These are phyloP conservation scores for Drosophila erecta DNA, from an alignment of 1,140 invertebrate genomes.

Conservation along the genomic window DNA sequence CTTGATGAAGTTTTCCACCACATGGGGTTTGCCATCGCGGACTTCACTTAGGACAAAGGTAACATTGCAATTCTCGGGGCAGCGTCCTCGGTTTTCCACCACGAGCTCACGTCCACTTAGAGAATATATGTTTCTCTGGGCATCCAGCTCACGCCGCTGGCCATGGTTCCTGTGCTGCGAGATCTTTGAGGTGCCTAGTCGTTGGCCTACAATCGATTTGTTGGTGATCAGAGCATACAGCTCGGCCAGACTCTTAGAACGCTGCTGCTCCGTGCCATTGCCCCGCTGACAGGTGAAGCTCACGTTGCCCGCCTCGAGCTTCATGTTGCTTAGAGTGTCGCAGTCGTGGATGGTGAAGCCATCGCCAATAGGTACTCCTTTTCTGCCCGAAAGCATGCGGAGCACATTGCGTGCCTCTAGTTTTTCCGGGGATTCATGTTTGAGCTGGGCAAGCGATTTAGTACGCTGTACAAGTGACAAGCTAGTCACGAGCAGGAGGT, in stretches of 20 bases:
- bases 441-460: conserved; percentile 52
- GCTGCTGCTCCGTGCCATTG: conserved; percentile 75
- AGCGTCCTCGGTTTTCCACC: conserved; percentile 88
- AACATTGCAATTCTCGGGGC: conserved; percentile 88
- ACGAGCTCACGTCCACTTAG: conserved; percentile 87
- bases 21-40: conserved; percentile 85
- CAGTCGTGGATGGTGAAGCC: conserved; percentile 86
- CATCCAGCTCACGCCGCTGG: conserved; percentile 85
- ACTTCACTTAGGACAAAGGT: conserved; percentile 87
- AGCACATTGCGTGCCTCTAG: conserved; percentile 86
- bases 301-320: conserved; percentile 76
- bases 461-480: conserved; percentile 65
- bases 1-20: conserved; percentile 86
- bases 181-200: conserved; percentile 55
- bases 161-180: conserved; percentile 84
- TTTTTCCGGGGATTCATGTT: conserved; percentile 30
- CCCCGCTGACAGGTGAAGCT: conserved; percentile 85
- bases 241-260: conserved; percentile 78
- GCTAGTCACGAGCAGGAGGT: conserved; percentile 87
- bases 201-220: conserved; percentile 69
- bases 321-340: conserved; percentile 84
- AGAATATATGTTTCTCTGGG: conserved; percentile 86
- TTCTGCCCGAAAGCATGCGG: conserved; percentile 87
- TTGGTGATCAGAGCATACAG: conserved; percentile 84
- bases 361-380: conserved; percentile 85